Evolutionary conservation across 2,888 invertebrate genomes (phyloP), one percentile per base, ranked within the genome.

Genomic region (Zygothrica quintamaculata): DNA sequence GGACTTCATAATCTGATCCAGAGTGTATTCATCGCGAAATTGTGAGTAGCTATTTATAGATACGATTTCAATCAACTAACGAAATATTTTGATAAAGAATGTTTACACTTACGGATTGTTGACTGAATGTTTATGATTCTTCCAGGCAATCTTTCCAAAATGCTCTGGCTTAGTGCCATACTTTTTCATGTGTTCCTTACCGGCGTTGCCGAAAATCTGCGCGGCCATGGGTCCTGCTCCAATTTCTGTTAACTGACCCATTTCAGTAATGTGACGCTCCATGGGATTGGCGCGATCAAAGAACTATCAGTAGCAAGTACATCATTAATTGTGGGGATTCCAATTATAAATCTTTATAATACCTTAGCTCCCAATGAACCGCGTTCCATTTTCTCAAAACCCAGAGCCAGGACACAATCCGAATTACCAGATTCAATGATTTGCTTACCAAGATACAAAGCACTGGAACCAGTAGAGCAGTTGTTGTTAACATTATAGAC

Each of bases 401-500:
- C 99, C 25, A 99, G 92, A 1, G 98, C 99, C 56, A 99, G 92
- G 0, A 96, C 95, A 88, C 99, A 96, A 80, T 98, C 96, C 11
- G 95, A 94, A 82, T 94, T 93, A 8, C 97, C 98, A 65, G 96
- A 94, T 91, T 97, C 96, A n/a, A 99, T 92, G 13, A 98, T 93
- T 91, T 99, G 98, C 89, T 98, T 98, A 0, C 95, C 98, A 87
- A 99, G 92, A 88, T 95, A 93, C 2, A 99, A 91, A 0, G 99
- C 99, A 52, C 96, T 96, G 0, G 99, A 96, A 22, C 99, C 99
- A 1, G 99, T 99, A 0, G 99, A 96, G 89, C 99, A 99, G 89
- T 99, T 99, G 90, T 99, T 99, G 92, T 99, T 99, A 9, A 99
- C 99, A 91, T 99, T 99, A 92, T 96, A 97, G 74, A 99, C 95